Evolutionary conservation across 30 jellyfish, hydroid and myxozoan genomes (phyloP).

Genomic region (Turritopsis rubra): DNA sequence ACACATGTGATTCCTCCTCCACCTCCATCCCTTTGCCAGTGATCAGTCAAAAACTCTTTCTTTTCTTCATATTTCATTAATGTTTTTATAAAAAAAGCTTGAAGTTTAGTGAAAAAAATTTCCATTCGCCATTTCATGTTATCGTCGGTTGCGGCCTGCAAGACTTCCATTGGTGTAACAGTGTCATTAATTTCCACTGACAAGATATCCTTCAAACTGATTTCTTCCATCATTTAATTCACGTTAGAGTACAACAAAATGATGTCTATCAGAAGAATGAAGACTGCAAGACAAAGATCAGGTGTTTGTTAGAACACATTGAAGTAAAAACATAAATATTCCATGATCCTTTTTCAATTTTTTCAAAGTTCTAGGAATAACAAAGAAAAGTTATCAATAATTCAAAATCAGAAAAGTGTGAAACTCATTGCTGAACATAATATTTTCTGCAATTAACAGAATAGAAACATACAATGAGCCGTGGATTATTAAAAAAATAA

Average conservation of each 20-base stretch:
- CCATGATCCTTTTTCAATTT: too few relatives aligned
- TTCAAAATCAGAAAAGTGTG: too few relatives aligned
- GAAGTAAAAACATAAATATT: too few relatives aligned
- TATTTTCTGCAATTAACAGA: too few relatives aligned
- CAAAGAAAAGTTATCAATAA: too few relatives aligned
- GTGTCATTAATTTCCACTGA: constrained; percentile 12
- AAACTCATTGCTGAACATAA: too few relatives aligned
- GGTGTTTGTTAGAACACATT: too few relatives aligned
- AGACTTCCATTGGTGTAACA: constrained; percentile 41
- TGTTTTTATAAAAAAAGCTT: constrained; percentile 45
- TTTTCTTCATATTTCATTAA: constrained; percentile 39
- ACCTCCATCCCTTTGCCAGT: constrained; percentile 82
- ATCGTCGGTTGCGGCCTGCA: constrained; percentile 12
- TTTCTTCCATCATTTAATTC: background rate
- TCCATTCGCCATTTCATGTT: constrained; percentile 78
- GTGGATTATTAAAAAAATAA: too few relatives aligned
- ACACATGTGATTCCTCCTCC: constrained; percentile 97
- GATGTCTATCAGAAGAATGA: background rate
- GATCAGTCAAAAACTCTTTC: constrained; percentile 49
- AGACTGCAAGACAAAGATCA: too few relatives aligned
- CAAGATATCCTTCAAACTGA: background rate
- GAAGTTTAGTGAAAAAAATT: constrained; percentile 53
- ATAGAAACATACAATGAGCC: too few relatives aligned
- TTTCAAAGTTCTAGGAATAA: too few relatives aligned
- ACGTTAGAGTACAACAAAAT: background rate